phyloP scores from a whole-genome alignment of 2,888 invertebrate genomes.

The Eulithis prunata region DNA sequence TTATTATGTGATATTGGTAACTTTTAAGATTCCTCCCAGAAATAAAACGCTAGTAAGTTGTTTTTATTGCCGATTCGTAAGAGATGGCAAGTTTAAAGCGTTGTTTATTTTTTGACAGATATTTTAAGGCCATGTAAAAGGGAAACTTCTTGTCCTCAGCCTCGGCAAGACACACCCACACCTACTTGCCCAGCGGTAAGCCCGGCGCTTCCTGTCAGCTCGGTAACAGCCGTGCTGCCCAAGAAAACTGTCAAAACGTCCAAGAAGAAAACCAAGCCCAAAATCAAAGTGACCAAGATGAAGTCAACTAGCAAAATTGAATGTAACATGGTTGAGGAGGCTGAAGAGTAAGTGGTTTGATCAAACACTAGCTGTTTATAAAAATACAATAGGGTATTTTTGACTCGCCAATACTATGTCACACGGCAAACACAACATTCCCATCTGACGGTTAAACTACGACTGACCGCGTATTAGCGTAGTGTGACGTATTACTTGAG shows the following conservation, averaged over 20 bases:
- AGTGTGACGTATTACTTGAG: too few species aligned
- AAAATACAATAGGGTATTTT: too few species aligned
- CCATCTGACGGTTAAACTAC: too few species aligned
- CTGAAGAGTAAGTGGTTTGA: constrained; percentile 66
- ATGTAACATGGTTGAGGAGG: constrained; percentile 56
- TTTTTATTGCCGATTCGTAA: too few species aligned
- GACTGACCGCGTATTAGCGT: too few species aligned
- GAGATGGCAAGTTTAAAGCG: too few species aligned
- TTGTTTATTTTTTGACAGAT: too few species aligned
- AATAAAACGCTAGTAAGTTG: too few species aligned
- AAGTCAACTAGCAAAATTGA: constrained; percentile 59
- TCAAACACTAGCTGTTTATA: too few species aligned
- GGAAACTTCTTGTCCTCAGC: constrained; percentile 46
- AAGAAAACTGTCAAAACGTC: constrained; percentile 60
- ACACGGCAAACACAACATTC: not conserved
- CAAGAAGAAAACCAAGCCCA: constrained; percentile 65
- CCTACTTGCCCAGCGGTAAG: constrained; percentile 72
- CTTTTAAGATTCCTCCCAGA: too few species aligned
- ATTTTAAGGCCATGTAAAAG: too few species aligned
- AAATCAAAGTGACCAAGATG: constrained; percentile 58
- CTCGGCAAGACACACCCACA: constrained; percentile 65
- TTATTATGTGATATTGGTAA: too few species aligned
- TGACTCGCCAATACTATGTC: not conserved
- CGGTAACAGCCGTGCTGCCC: constrained; percentile 63
- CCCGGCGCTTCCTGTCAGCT: constrained; percentile 72